Base-by-base conservation (phyloP, 2,797 vertebrate genomes). In the Schizothorax lantsangensis region DNA sequence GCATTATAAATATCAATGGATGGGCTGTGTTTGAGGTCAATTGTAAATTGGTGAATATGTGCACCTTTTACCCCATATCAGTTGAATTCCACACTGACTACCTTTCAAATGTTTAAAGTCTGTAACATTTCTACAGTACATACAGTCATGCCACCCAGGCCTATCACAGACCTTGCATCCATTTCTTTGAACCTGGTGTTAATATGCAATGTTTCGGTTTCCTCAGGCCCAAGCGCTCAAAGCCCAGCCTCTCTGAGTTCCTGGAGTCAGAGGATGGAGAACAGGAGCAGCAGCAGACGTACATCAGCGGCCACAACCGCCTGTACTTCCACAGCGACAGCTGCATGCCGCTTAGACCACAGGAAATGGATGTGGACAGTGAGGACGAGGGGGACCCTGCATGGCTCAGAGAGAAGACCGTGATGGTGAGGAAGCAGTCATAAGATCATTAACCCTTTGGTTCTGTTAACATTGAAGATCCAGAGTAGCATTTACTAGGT, bases 321-420 rank as follows among this genome's bases (percentile, higher is more conserved):
- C 96, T 99, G 0, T 99, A 99, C 94, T 99, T 99, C 95, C 98
- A 99, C 93, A 99, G 98, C 6, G 98, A 99, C 93, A 99, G 98
- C 74, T 99, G 98, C 89, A 94, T 98, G 95, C 98, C 98, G 6
- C 97, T 99, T 30, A 94, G 98, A 45, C 98, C 98, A 5, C 98
- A 99, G 92, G 98, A 99, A 92, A 99, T 99, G 98, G 98, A 99
- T 5, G 95, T 97, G 90, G 98, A 99, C 93, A 99, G 98, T 10
- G 98, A 99, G 92, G 98, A 99, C 5, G 98, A 99, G 90, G 95
- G 97, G 77, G 98, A 99, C 90, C 98, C 98, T 0, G 98, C 98
- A 52, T 99, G 98, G 98, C 97, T 99, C 77, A 91, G 97, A 93
- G 98, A 99, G 94, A 99, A 99, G 95, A 99, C 98, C 0, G 97